Evolutionary conservation across 2,888 invertebrate genomes (phyloP).

Genomic region (Folsomia candida): DNA sequence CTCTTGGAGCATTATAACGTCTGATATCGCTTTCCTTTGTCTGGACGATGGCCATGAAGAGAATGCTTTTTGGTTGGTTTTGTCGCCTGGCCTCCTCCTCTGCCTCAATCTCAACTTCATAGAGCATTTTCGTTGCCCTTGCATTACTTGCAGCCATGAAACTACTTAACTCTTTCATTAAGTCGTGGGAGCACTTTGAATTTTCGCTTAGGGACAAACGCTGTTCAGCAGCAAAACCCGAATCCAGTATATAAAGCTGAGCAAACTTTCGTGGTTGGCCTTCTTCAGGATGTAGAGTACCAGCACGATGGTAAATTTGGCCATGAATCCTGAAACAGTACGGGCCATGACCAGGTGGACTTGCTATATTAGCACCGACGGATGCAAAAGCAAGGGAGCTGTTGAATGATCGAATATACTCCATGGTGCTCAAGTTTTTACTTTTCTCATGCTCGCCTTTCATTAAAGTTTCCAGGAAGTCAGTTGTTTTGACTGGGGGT

Average conservation of each 20-base stretch:
- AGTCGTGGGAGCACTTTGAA: too few relatives aligned
- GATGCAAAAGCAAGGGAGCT: constrained; percentile 44
- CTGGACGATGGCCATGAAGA: too few relatives aligned
- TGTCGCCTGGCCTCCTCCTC: neutral
- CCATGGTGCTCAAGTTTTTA: neutral
- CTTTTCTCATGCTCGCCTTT: constrained; percentile 2
- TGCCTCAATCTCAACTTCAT: constrained; percentile 31
- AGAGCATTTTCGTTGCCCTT: constrained; percentile 41
- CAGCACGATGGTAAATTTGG: constrained; percentile 26
- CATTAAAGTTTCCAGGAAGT: constrained; percentile 7
- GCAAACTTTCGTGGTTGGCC: constrained; percentile 11
- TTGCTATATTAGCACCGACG: constrained; percentile 41
- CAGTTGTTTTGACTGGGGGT: neutral
- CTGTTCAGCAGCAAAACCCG: constrained; percentile 11
- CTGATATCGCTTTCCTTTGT: too few relatives aligned
- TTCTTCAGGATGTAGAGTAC: neutral
- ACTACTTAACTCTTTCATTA: too few relatives aligned
- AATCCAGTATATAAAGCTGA: constrained; percentile 32
- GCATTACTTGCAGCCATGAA: too few relatives aligned
- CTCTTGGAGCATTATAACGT: constrained; percentile 33
- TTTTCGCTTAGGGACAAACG: constrained; percentile 10
- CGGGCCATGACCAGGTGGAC: too few relatives aligned
- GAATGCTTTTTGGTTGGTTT: too few relatives aligned
- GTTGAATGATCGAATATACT: constrained; percentile 34
- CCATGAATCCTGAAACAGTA: too few relatives aligned